Conservation (phyloP, 2,113 vertebrate genomes). For the Numenius arquata region DNA sequence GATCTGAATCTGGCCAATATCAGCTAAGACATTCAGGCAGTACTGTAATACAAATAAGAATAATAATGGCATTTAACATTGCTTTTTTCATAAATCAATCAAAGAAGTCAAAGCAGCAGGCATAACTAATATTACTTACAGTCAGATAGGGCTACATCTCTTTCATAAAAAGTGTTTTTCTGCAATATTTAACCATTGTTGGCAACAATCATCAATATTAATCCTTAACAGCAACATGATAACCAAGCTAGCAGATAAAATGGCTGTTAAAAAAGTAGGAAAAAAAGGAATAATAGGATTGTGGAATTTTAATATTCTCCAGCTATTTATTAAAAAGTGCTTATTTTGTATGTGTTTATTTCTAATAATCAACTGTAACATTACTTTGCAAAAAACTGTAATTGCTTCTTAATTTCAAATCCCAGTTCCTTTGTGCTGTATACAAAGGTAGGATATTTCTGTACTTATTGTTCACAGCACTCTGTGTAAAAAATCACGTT, state of each 20-base stretch:
- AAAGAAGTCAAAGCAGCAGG: conserved; percentile 42
- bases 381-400: conserved; percentile 76
- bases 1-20: background rate
- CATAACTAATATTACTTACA: conserved; percentile 53
- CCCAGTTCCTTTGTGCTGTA: conserved; percentile 72
- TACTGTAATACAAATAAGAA: background rate
- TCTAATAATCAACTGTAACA: conserved; percentile 74
- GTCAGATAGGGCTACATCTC: conserved; percentile 56
- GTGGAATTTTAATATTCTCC: conserved; percentile 67
- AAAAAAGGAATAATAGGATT: conserved; percentile 74
- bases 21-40: background rate
- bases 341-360: conserved; percentile 79
- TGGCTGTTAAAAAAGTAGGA: conserved; percentile 74
- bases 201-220: conserved; percentile 73
- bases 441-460: conserved; percentile 79
- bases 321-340: conserved; percentile 75
- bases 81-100: conserved; percentile 58
- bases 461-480: conserved; percentile 77
- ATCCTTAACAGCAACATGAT: conserved; percentile 74
- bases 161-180: conserved; percentile 61
- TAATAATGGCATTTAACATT: conserved; percentile 48
- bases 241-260: conserved; percentile 75
- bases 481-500: conserved; percentile 80
- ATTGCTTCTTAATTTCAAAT: conserved; percentile 82
- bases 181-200: conserved; percentile 67